Percentiles rank a stretch among this genome's conserved stretches.
phyloP scores from a whole-genome alignment of 2,888 invertebrate genomes.

The Helicoverpa assulta region DNA sequence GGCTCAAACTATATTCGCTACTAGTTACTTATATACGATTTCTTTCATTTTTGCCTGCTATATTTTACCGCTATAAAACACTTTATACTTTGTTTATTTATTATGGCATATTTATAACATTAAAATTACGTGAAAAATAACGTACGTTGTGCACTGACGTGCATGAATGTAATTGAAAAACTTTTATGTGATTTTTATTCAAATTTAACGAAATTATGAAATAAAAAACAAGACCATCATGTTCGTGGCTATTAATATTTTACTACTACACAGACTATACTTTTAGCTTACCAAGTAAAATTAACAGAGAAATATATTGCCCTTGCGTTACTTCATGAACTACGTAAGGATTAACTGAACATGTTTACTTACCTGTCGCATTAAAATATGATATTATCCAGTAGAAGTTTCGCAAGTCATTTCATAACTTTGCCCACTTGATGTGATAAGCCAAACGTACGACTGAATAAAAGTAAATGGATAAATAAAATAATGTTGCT shows the following conservation, averaged over 20 bases:
- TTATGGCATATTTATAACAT: conserved; percentile 25
- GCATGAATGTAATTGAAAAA: conserved; percentile 64
- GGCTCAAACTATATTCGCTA: background rate
- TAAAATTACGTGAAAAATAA: conserved; percentile 34
- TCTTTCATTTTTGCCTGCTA: background rate
- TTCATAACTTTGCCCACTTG: background rate
- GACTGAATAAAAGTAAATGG: background rate
- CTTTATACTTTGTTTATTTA: conserved; percentile 4
- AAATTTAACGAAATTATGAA: conserved; percentile 67
- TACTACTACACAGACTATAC: conserved; percentile 65
- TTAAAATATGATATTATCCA: background rate
- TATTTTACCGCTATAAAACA: background rate
- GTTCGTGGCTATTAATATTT: conserved; percentile 73
- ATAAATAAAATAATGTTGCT: background rate
- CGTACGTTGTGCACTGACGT: conserved; percentile 48
- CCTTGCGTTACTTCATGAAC: conserved; percentile 38
- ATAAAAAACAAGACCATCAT: conserved; percentile 68
- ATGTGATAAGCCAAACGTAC: background rate
- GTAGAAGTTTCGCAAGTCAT: background rate
- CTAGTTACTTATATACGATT: too few relatives aligned
- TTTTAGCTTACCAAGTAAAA: conserved; percentile 72
- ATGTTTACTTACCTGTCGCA: background rate
- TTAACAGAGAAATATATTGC: conserved; percentile 53
- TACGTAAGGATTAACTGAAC: background rate
- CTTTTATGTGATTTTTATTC: conserved; percentile 64